Evolutionary conservation across 2,113 vertebrate species (phyloP).

Genomic region (Zingel zingel): DNA sequence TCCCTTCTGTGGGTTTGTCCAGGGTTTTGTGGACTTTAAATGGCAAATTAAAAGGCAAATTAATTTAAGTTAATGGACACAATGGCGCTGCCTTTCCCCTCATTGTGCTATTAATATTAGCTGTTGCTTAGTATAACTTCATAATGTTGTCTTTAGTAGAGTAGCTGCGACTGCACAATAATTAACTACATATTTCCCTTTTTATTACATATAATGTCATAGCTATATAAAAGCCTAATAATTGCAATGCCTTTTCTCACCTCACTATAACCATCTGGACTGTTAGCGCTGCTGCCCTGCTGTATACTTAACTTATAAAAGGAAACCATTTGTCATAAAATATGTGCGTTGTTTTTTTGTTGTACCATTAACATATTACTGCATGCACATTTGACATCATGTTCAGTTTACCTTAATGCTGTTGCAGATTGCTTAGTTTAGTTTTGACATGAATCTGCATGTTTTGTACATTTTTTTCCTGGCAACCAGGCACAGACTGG

Average conservation of each 20-base stretch:
- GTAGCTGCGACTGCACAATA: constrained; percentile 12
- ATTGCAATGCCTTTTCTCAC: neutral
- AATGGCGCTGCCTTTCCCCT: constrained; percentile 14
- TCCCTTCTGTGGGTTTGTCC: constrained; percentile 20
- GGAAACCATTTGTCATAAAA: neutral
- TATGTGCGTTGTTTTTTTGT: neutral
- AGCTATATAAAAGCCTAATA: neutral
- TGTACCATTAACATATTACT: neutral
- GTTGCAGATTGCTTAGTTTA: neutral
- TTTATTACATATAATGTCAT: neutral
- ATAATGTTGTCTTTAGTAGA: neutral
- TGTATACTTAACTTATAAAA: neutral
- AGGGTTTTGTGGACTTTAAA: constrained; percentile 38
- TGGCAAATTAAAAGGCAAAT: constrained; percentile 5
- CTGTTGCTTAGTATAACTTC: constrained; percentile 2
- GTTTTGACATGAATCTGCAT: neutral
- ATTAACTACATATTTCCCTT: neutral
- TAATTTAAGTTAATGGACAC: constrained; percentile 26
- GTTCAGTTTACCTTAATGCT: neutral
- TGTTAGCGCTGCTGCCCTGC: neutral
- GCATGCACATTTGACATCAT: neutral
- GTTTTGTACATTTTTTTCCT: neutral
- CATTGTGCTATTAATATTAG: constrained; percentile 11
- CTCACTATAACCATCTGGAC: constrained; percentile 1
- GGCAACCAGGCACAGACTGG: neutral